phyloP scores from a whole-genome alignment of 2,888 invertebrate species.

The Sesamia inferens region DNA sequence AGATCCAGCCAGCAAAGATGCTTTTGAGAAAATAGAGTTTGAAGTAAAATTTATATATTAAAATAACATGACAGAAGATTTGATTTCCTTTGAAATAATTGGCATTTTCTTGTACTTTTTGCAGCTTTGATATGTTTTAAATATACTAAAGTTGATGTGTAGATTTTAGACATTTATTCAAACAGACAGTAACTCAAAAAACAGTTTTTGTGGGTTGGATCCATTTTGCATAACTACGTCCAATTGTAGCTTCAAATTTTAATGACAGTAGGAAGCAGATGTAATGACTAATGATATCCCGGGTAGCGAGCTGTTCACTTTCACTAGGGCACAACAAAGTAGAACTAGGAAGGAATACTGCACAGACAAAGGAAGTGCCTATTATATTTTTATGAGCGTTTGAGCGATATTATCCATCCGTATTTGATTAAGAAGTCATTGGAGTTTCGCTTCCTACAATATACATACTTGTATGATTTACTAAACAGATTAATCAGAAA shows the following conservation, averaged over 20 bases:
- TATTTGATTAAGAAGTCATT: constrained; percentile 16
- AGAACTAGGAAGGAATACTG: constrained; percentile 32
- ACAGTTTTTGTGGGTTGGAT: no score
- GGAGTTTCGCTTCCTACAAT: not conserved
- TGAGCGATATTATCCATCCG: constrained; percentile 8
- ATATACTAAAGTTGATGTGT: no score
- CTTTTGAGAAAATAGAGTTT: no score
- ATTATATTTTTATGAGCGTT: constrained; percentile 23
- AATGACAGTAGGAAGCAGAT: constrained; percentile 14
- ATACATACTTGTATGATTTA: not conserved
- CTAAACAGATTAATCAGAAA: not conserved
- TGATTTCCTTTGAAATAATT: no score
- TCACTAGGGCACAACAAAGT: constrained; percentile 18
- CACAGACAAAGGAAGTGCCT: constrained; percentile 38
- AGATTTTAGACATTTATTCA: no score
- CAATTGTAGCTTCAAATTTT: not conserved
- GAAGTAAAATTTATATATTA: no score
- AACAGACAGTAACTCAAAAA: no score
- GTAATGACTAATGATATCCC: not conserved
- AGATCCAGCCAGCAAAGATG: no score
- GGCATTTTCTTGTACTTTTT: no score
- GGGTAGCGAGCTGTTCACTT: constrained; percentile 28
- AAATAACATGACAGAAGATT: no score
- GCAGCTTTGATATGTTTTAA: no score
- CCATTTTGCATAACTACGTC: no score